Percentiles rank a stretch among this genome's conserved stretches.
phyloP scores from a whole-genome alignment of 2,888 invertebrate genomes.

The Atherix ibis region DNA sequence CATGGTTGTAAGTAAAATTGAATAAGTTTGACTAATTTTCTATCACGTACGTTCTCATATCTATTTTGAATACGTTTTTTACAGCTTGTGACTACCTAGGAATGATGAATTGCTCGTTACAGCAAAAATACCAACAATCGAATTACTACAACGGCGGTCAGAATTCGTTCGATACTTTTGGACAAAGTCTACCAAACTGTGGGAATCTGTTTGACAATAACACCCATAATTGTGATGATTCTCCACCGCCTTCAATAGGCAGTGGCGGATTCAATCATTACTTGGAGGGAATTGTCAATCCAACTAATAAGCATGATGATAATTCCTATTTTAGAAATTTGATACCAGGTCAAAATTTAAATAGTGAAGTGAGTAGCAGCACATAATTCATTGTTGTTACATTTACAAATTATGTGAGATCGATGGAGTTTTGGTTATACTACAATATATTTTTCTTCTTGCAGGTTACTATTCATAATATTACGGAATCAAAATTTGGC shows the following conservation, averaged over 20 bases:
- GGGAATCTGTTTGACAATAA: background rate
- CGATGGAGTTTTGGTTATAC: background rate
- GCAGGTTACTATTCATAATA: constrained; percentile 32
- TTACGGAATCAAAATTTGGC: constrained; percentile 30
- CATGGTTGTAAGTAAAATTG: background rate
- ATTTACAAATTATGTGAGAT: background rate
- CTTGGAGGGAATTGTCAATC: constrained; percentile 28
- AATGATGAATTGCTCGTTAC: background rate
- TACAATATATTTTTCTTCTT: background rate
- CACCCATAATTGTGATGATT: background rate
- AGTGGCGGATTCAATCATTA: constrained; percentile 27
- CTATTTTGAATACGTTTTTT: background rate
- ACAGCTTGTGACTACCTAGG: background rate
- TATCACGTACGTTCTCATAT: background rate
- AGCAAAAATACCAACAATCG: constrained; percentile 1
- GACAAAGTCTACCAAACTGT: background rate
- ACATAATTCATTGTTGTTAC: background rate
- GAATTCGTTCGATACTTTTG: background rate
- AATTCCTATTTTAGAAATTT: constrained; percentile 29
- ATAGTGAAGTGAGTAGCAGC: constrained; percentile 26
- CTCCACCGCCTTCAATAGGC: constrained; percentile 26
- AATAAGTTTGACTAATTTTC: no score
- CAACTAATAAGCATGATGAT: constrained; percentile 27
- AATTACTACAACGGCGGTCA: background rate
- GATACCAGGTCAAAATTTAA: constrained; percentile 32